These are phyloP conservation scores for Diorhabda elongata DNA, from an alignment of 1,140 invertebrate species.

Conservation along the genomic window DNA sequence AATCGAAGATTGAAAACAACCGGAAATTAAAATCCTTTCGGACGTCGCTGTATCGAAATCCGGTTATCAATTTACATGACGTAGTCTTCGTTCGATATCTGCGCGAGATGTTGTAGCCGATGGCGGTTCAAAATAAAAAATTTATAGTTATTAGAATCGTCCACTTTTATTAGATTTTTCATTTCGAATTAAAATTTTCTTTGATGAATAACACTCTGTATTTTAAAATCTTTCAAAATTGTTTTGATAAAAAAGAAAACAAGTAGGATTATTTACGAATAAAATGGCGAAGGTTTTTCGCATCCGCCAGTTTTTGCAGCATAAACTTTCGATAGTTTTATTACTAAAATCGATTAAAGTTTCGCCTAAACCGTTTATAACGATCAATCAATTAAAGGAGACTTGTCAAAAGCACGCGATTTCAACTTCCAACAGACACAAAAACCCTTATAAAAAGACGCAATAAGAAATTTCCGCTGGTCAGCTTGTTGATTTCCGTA, in stretches of 20 bases:
- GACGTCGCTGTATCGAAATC: not conserved
- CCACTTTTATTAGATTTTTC: not conserved
- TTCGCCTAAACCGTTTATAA: too few species aligned
- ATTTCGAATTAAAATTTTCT: slow-evolving; percentile 1
- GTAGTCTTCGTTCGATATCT: not conserved
- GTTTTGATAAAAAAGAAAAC: not conserved
- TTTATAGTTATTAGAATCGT: not conserved
- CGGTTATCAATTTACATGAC: not conserved
- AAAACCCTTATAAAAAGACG: too few species aligned
- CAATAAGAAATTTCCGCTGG: not conserved
- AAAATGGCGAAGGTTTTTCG: too few species aligned
- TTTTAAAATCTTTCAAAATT: not conserved
- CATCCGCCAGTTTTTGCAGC: too few species aligned
- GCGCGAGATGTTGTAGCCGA: not conserved
- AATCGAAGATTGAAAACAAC: not conserved
- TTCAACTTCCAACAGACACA: too few species aligned
- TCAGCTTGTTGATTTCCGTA: not conserved
- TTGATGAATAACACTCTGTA: not conserved
- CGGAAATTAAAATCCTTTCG: too few species aligned
- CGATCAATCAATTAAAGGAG: too few species aligned
- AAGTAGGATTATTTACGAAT: too few species aligned
- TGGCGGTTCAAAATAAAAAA: not conserved
- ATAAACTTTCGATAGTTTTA: too few species aligned
- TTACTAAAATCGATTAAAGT: too few species aligned
- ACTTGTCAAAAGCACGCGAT: too few species aligned